Percentiles rank a stretch among this genome's conserved stretches.
These are phyloP conservation scores for Microdon myrmicae DNA, from an alignment of 2,888 invertebrate species.

Conservation along the genomic window DNA sequence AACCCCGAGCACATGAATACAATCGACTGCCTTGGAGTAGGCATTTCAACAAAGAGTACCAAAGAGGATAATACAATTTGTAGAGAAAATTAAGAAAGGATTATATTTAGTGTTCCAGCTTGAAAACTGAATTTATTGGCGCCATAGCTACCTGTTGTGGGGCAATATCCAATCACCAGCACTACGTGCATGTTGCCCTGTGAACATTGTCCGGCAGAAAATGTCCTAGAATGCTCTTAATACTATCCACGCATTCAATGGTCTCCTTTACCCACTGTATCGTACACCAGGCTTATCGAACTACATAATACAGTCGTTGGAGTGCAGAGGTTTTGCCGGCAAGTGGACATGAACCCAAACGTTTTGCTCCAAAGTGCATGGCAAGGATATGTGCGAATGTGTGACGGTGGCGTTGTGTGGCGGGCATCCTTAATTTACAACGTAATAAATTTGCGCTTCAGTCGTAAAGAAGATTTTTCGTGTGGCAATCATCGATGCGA, in stretches of 20 bases:
- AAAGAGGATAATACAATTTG: conserved; percentile 32
- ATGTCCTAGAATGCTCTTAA: no score
- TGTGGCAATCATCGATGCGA: conserved; percentile 16
- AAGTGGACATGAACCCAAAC: conserved; percentile 2
- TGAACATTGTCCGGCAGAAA: conserved; percentile 25
- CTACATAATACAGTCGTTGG: conserved; percentile 33
- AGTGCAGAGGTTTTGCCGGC: no score
- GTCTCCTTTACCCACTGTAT: conserved; percentile 4
- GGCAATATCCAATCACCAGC: neutral
- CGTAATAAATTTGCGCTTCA: conserved; percentile 46
- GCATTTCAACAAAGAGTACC: no score
- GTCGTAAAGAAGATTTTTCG: conserved; percentile 38
- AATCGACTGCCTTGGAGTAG: no score
- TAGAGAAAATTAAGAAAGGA: conserved; percentile 17
- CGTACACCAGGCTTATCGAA: conserved; percentile 42
- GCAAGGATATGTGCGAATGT: conserved; percentile 35
- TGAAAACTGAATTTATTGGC: conserved; percentile 35
- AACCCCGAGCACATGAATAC: no score
- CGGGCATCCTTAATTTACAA: conserved; percentile 48
- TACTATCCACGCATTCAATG: conserved; percentile 14
- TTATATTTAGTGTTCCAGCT: conserved; percentile 10
- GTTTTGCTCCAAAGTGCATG: conserved; percentile 28
- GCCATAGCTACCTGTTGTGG: conserved; percentile 22
- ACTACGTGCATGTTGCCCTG: conserved; percentile 4
- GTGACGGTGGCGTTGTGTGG: conserved; percentile 23